Conservation (phyloP, 2,113 vertebrate species). For the Lipotes vexillifer region DNA sequence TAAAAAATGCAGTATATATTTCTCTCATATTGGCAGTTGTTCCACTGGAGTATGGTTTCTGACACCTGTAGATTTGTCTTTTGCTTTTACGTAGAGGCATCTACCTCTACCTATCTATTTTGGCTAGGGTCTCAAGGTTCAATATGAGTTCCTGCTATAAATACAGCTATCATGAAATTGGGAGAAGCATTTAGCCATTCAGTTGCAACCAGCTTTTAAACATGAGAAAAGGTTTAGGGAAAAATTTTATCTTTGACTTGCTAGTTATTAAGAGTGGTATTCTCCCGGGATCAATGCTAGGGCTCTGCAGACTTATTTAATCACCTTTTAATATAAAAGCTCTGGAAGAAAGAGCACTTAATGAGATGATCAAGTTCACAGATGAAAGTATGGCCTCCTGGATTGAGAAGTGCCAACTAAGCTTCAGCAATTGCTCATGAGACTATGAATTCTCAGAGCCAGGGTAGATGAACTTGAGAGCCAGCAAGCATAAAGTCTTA, state of each 20-base stretch:
- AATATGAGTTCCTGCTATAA: background rate
- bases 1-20: background rate
- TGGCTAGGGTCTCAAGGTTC: background rate
- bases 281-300: slow-evolving; percentile 1
- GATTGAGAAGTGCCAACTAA: slow-evolving; percentile 35
- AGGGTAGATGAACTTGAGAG: background rate
- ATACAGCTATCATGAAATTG: background rate
- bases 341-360: slow-evolving; percentile 59
- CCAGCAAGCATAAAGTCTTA: background rate
- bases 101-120: background rate
- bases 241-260: background rate
- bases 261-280: background rate
- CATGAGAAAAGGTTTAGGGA: slow-evolving; percentile 4
- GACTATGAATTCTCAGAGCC: background rate
- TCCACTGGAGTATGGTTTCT: background rate
- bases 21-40: background rate
- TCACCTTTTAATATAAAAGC: slow-evolving; percentile 47
- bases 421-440: slow-evolving; percentile 13
- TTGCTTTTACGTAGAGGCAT: background rate
- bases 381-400: slow-evolving; percentile 45
- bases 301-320: slow-evolving; percentile 51
- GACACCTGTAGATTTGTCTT: background rate
- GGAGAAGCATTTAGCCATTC: background rate
- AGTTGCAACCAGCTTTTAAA: slow-evolving; percentile 20
- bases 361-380: slow-evolving; percentile 60